These are phyloP conservation scores for Prinia subflava DNA, from an alignment of 2,113 vertebrate species.

Conservation along the genomic window DNA sequence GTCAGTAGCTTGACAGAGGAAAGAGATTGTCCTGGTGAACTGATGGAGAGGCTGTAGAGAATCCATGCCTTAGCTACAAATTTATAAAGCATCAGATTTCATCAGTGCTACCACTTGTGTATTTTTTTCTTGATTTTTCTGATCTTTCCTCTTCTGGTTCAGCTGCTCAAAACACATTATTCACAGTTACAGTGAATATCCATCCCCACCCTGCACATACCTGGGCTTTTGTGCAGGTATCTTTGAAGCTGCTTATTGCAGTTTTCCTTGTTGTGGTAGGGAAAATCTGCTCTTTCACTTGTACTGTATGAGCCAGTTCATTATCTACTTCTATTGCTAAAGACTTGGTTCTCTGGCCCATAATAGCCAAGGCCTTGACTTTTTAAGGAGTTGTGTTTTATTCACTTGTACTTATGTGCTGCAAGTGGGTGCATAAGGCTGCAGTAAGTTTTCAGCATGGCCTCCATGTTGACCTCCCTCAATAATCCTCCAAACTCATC, in stretches of 20 bases:
- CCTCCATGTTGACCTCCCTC: not conserved
- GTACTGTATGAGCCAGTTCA: not conserved
- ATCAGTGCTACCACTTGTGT: not conserved
- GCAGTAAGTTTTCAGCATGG: not conserved
- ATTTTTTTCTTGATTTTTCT: not conserved
- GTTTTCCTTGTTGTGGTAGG: not conserved
- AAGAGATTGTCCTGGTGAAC: not conserved
- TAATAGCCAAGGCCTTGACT: not conserved
- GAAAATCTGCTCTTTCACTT: not conserved
- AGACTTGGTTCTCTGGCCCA: not conserved
- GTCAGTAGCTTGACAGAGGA: not conserved
- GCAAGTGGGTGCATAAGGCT: not conserved
- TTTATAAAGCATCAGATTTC: not conserved
- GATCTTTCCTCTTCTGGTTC: not conserved
- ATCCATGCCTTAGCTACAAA: not conserved
- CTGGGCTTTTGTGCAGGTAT: not conserved
- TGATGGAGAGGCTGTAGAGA: not conserved
- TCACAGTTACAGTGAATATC: not conserved
- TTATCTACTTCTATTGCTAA: not conserved
- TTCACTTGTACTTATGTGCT: not conserved
- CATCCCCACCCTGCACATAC: rapidly evolving
- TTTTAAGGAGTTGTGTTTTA: not conserved
- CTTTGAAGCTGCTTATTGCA: not conserved
- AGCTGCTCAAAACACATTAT: not conserved
- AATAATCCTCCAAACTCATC: not conserved